Evolutionary conservation across 2,888 invertebrate genomes (phyloP).

Genomic region (Nephrotoma flavescens): DNA sequence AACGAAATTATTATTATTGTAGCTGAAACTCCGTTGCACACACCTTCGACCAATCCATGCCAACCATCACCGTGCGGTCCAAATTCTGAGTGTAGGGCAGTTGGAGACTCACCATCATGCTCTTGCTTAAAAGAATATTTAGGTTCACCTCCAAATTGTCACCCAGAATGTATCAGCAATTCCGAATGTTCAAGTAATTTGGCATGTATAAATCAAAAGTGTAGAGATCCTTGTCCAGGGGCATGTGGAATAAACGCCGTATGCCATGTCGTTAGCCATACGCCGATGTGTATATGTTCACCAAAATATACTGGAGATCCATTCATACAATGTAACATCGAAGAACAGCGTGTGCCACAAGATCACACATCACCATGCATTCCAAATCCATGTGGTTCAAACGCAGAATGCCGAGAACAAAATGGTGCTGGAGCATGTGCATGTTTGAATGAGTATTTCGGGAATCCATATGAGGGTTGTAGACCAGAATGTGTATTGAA

Average conservation of each 20-base stretch:
- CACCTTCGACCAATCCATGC: slow-evolving; percentile 39
- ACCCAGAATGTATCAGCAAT: slow-evolving; percentile 59
- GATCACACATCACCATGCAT: slow-evolving; percentile 38
- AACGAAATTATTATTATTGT: slow-evolving; percentile 3
- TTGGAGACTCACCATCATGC: slow-evolving; percentile 47
- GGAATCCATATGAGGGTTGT: slow-evolving; percentile 56
- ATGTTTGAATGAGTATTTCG: slow-evolving; percentile 45
- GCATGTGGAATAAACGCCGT: slow-evolving; percentile 55
- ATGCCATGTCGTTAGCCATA: slow-evolving; percentile 58
- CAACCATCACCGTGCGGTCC: slow-evolving; percentile 52
- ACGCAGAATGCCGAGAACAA: slow-evolving; percentile 46
- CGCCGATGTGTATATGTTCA: slow-evolving; percentile 45
- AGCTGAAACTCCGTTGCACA: slow-evolving; percentile 18
- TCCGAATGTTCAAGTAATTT: slow-evolving; percentile 50
- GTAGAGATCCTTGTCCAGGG: slow-evolving; percentile 55
- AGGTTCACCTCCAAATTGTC: slow-evolving; percentile 54
- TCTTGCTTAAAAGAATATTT: slow-evolving; percentile 51
- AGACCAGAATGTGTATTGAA: slow-evolving; percentile 55
- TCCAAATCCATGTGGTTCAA: slow-evolving; percentile 55
- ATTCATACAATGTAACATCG: slow-evolving; percentile 37
- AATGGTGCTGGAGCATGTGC: slow-evolving; percentile 47
- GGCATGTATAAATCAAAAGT: slow-evolving; percentile 58
- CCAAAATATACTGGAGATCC: slow-evolving; percentile 48
- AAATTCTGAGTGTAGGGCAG: slow-evolving; percentile 44
- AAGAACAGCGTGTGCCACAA: slow-evolving; percentile 15